Conservation (phyloP, 2,888 invertebrate species). For the Bombylius discolor region DNA sequence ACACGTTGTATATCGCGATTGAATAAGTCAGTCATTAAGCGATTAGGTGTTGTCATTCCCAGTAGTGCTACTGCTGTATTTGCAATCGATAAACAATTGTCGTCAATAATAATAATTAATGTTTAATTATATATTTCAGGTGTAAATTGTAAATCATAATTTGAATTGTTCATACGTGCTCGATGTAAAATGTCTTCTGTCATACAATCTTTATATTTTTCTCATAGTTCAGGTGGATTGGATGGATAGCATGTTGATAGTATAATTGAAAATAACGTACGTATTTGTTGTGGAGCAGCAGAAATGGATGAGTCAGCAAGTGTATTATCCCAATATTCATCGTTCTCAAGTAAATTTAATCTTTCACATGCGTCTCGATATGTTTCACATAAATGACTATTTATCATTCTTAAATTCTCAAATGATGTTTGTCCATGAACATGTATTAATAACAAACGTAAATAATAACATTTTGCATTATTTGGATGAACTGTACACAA, state of each 20-base stretch:
- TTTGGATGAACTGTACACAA: neutral
- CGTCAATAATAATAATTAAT: too few species aligned
- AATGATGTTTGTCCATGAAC: neutral
- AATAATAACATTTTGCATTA: neutral
- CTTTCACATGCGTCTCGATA: too few species aligned
- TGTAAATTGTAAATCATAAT: neutral
- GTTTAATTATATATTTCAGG: too few species aligned
- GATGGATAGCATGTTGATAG: slow-evolving; percentile 13
- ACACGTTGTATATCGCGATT: neutral
- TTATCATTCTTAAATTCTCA: neutral
- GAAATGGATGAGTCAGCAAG: neutral
- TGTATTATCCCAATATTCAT: slow-evolving; percentile 11
- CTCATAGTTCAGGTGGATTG: slow-evolving; percentile 12
- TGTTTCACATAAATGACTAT: neutral
- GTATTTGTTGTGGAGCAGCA: slow-evolving; percentile 10
- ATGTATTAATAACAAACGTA: neutral
- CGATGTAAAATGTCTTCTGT: neutral
- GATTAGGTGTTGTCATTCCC: neutral
- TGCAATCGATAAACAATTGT: too few species aligned
- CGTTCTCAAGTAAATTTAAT: slow-evolving; percentile 24
- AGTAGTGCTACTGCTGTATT: too few species aligned
- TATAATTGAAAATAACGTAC: slow-evolving; percentile 12
- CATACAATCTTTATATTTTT: slow-evolving; percentile 2
- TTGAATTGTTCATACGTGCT: neutral
- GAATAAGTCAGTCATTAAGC: neutral